Base-by-base conservation (phyloP, 2,888 invertebrate species). In the Boloria selene region DNA sequence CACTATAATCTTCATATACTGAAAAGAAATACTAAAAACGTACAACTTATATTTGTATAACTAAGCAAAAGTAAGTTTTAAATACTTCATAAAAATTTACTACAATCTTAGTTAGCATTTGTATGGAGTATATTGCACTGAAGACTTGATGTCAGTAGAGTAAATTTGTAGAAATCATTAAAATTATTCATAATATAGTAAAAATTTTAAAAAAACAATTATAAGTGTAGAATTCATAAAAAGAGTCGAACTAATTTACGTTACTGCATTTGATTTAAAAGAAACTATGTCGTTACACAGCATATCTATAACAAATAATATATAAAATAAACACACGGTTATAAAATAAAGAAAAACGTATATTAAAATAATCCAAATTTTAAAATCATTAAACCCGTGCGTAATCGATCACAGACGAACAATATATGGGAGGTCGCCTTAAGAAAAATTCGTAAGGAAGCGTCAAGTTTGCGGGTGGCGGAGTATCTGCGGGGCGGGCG, bases 391-490 rank as follows among this genome's bases (percentile, higher is more conserved):
- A 68, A 58, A 65, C 26, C 47, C 47, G 14, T 60, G 62, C 31
- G 18, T 50, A 64, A 71, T 66, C 71, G 70, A 68, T 70, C 59
- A 66, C 65, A 64, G 54, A 59, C 54, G 49, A 69, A 69, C 70
- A 70, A 73, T 66, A 69, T 72, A 64, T 69, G 65, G 51, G 66
- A 69, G 70, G 70, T 72, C 69, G 70, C 59, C 70, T 72, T 62
- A 67, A 73, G 70, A 70, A 71, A 86, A 88, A 87, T 84, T 86
- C 83, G 81, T 79, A 80, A 83, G 82, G 71, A 83, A 85, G 80
- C 85, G 83, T 84, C 81, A 87, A 88, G 87, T 87, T 86, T 79
- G 73, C 72, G 79, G 74, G 74, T 70, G 70, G 69, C 59, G 70
- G 64, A 64, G 64, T 60, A 60, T 72, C 71, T 67, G 71, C 72